Percentiles rank a stretch among this genome's conserved stretches.
Evolutionary conservation across 2,888 invertebrate species (phyloP).

Genomic region (Polydesmus complanatus): DNA sequence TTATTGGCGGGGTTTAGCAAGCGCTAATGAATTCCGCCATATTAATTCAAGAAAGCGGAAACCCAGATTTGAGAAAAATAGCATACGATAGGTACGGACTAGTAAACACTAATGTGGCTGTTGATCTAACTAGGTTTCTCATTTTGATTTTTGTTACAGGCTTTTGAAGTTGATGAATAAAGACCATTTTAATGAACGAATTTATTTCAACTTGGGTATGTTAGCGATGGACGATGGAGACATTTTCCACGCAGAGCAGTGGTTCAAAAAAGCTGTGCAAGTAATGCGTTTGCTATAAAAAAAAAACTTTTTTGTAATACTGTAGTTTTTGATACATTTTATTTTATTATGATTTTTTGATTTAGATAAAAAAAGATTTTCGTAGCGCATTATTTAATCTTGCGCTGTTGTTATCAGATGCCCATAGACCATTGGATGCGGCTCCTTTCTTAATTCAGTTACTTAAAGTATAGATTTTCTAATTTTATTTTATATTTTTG

Average conservation of each 20-base stretch:
- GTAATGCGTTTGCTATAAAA: constrained; percentile 10
- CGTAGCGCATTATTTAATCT: constrained; percentile 88
- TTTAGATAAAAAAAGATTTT: constrained; percentile 59
- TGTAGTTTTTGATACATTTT: constrained; percentile 8
- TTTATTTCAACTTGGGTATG: constrained; percentile 93
- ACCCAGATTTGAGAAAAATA: constrained; percentile 60
- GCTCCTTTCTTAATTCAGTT: constrained; percentile 83
- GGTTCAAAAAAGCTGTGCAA: constrained; percentile 70
- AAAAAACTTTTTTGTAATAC: too few relatives aligned
- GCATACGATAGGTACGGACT: constrained; percentile 21
- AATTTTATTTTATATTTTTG: constrained; percentile 1
- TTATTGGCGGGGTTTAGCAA: constrained; percentile 43
- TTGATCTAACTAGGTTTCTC: background rate
- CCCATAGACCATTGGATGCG: constrained; percentile 74
- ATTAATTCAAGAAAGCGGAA: constrained; percentile 74
- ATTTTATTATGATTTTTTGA: constrained; percentile 8
- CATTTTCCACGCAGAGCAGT: constrained; percentile 72
- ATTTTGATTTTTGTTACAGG: constrained; percentile 30
- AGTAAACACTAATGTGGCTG: background rate
- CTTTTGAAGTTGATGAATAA: constrained; percentile 64
- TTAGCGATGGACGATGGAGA: constrained; percentile 89
- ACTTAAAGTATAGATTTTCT: constrained; percentile 42
- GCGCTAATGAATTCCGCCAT: constrained; percentile 90
- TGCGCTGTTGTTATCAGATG: constrained; percentile 75
- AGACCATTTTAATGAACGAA: constrained; percentile 67